A percentile compares a stretch with the other conserved stretches of the same genome.
These are phyloP conservation scores for Cyprinodon variegatus DNA, from an alignment of 2,113 vertebrate species.

Conservation along the genomic window DNA sequence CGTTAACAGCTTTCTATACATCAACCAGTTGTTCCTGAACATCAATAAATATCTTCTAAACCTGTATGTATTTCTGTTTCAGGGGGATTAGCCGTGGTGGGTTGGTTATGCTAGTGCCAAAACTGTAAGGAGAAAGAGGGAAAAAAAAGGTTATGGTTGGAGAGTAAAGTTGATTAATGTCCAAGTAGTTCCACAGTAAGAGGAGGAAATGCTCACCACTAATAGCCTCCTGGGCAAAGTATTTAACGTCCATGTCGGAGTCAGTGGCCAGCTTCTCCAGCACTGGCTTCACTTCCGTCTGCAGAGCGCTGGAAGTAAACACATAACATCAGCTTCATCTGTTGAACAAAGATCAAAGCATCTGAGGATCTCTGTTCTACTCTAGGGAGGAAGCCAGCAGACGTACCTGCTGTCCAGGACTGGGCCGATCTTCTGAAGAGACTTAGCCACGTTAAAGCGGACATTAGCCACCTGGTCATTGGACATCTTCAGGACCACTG, in stretches of 20 bases:
- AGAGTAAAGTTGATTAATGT: background rate
- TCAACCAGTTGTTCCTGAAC: constrained; percentile 78
- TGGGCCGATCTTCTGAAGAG: constrained; percentile 90
- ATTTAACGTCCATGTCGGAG: constrained; percentile 91
- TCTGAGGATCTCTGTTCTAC: background rate
- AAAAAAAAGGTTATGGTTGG: background rate
- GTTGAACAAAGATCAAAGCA: background rate
- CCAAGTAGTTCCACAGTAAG: background rate
- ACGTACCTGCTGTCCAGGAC: constrained; percentile 85
- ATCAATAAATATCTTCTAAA: constrained; percentile 84
- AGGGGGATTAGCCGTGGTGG: constrained; percentile 47
- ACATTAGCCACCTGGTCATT: constrained; percentile 92
- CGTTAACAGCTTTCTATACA: constrained; percentile 73
- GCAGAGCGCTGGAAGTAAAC: constrained; percentile 79
- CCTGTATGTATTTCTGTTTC: constrained; percentile 60
- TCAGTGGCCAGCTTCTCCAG: constrained; percentile 88
- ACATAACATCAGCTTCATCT: background rate
- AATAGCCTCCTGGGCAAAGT: constrained; percentile 92
- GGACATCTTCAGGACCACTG: constrained; percentile 90
- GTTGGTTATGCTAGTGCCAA: constrained; percentile 82
- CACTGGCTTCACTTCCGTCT: constrained; percentile 87
- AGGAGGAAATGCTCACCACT: constrained; percentile 77
- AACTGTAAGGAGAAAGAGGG: constrained; percentile 67
- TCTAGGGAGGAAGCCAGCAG: background rate
- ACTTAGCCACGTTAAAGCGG: constrained; percentile 92